Evolutionary conservation across 2,797 vertebrate species (phyloP), one percentile per base, ranked within the genome.

Genomic region (Rhinichthys osculus): DNA sequence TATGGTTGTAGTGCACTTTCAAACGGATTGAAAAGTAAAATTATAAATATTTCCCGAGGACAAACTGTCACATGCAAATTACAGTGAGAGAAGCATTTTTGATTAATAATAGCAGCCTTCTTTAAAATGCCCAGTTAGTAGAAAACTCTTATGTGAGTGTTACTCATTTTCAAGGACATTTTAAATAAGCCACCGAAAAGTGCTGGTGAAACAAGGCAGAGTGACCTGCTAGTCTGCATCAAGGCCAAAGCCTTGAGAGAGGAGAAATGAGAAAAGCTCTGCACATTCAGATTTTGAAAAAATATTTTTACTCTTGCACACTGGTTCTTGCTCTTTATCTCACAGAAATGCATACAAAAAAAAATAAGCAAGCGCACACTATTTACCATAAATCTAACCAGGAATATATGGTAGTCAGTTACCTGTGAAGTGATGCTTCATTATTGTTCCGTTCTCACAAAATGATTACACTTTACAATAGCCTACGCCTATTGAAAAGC

Each of bases 101-200:
- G 23, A 59, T 77, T 40, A 19, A 42, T 66, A 77, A 78, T 72
- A 78, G 72, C 47, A 16, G 30, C 23, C 50, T 69, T 81, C 66
- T 78, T 76, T 81, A 84, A 74, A 84, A 69, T 84, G 19, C 38
- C 13, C 64, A 84, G n/a, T 84, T 59, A 57, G 40, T 84, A 78
- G 44, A 50, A 50, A 77, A 84, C 83, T 83, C 72, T 14, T 9
- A 42, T 62, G 8, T 50, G 40, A 83, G 23, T 23, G 47, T 78
- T 84, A 70, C 59, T 66, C 30, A 5, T 73, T 80, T 76, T 83
- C 84, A 88, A 88, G 87, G 87, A 82, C 80, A 6, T 38, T 21
- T 79, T 82, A 82, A 82, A 78, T 78, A 74, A 82, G 80, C 30
- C 54, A 71, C 59, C 72, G 44, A 71, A 81, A 77, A 70, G 38